These are phyloP conservation scores for Apostichopus japonicus DNA, from an alignment of 35 echinoderm and acorn worm genomes.

Conservation along the genomic window DNA sequence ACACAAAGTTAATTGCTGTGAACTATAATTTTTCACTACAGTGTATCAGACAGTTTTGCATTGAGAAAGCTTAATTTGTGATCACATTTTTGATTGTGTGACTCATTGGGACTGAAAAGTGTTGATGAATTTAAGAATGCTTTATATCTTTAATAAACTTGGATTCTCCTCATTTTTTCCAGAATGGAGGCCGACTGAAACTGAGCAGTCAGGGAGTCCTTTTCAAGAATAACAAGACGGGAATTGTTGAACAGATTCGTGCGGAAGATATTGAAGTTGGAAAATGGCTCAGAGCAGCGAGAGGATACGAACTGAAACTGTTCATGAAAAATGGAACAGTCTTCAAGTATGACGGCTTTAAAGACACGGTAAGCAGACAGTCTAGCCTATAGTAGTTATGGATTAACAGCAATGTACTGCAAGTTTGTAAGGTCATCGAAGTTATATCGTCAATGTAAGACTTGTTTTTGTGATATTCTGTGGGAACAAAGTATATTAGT, in stretches of 20 bases:
- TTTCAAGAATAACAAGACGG: slow-evolving; percentile 97
- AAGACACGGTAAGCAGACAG: slow-evolving; percentile 79
- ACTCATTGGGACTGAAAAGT: no score
- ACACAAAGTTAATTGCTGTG: no score
- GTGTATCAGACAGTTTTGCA: no score
- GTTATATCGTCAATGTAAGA: not conserved
- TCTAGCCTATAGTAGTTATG: not conserved
- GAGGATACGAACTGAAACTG: slow-evolving; percentile 95
- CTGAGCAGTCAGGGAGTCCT: slow-evolving; percentile 82
- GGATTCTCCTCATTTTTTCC: not conserved
- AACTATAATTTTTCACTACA: no score
- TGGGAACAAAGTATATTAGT: not conserved
- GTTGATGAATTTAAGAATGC: no score
- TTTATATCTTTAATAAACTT: no score
- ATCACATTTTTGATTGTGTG: no score
- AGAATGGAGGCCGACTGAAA: slow-evolving; percentile 93
- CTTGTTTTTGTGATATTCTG: not conserved
- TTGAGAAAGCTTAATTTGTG: no score
- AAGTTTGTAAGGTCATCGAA: not conserved
- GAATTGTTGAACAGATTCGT: slow-evolving; percentile 93
- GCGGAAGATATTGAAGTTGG: slow-evolving; percentile 77
- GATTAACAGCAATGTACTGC: not conserved
- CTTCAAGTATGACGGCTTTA: slow-evolving; percentile 95
- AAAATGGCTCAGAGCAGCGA: slow-evolving; percentile 84
- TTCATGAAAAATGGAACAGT: slow-evolving; percentile 85